Conservation (phyloP, 1,140 invertebrate genomes). For the Plectus sambesii region DNA sequence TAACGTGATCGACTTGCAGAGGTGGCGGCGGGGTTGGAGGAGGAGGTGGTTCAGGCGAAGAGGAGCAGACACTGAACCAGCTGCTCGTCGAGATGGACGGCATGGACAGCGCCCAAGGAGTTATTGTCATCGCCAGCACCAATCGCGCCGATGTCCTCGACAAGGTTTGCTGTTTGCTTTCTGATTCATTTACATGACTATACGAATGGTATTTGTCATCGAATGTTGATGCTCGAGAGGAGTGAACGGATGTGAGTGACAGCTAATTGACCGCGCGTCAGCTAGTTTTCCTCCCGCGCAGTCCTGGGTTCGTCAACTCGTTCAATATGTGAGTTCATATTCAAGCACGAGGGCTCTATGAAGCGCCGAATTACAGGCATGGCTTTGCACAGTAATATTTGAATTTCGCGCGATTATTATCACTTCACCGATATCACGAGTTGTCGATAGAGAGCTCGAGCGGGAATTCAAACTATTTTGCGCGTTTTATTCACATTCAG, state of each 20-base stretch:
- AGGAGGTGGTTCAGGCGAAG: conserved; percentile 58
- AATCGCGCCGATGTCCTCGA: conserved; percentile 91
- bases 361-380: too few species aligned
- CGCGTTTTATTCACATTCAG: conserved; percentile 13
- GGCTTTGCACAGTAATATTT: too few species aligned
- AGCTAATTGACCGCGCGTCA: too few species aligned
- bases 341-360: too few species aligned
- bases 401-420: too few species aligned
- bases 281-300: too few species aligned
- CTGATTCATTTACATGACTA: conserved; percentile 9
- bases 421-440: conserved; percentile 2
- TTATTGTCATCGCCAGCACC: conserved; percentile 87
- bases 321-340: too few species aligned
- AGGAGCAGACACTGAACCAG: conserved; percentile 92
- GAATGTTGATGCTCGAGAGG: background rate
- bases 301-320: too few species aligned
- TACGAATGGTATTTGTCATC: conserved; percentile 1
- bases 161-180: conserved; percentile 63
- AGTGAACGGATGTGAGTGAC: background rate
- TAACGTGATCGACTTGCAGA: background rate
- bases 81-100: conserved; percentile 97
- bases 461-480: conserved; percentile 2
- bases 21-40: too few species aligned
- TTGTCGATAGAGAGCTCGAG: background rate
- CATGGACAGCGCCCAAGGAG: conserved; percentile 77